These are phyloP conservation scores for Mechanitis messenoides DNA, from an alignment of 2,888 invertebrate genomes.

Conservation along the genomic window DNA sequence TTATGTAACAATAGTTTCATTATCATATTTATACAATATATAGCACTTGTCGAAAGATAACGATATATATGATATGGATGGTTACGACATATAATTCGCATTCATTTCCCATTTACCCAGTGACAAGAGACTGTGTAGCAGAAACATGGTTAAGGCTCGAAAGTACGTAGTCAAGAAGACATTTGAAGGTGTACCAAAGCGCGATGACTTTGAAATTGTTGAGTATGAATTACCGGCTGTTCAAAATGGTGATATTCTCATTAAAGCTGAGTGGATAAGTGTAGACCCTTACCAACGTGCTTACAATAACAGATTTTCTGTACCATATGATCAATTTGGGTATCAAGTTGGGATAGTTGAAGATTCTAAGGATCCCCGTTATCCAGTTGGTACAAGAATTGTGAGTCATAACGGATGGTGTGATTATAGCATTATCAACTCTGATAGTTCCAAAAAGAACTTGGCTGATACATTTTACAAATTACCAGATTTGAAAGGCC, in stretches of 20 bases:
- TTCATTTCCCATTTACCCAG: neutral
- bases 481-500: conserved; percentile 72
- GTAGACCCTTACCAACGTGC: conserved; percentile 48
- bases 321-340: conserved; percentile 47
- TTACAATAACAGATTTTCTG: conserved; percentile 29
- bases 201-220: conserved; percentile 74
- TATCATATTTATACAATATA: too few species aligned
- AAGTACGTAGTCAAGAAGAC: conserved; percentile 74
- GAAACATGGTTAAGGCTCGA: conserved; percentile 56
- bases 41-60: too few species aligned
- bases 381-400: conserved; percentile 77
- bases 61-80: neutral
- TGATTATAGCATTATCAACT: conserved; percentile 57
- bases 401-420: conserved; percentile 81
- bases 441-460: conserved; percentile 23
- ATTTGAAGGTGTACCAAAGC: conserved; percentile 77
- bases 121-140: neutral
- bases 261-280: conserved; percentile 46
- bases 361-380: conserved; percentile 78
- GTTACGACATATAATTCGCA: neutral
- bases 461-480: conserved; percentile 38
- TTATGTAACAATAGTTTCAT: too few species aligned
- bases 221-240: conserved; percentile 78
- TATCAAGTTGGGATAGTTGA: conserved; percentile 60
- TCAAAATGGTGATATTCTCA: conserved; percentile 70